A percentile compares a stretch with the other conserved stretches of the same genome.
These are phyloP conservation scores for Eira barbara DNA, from an alignment of 2,113 vertebrate species.

Conservation along the genomic window DNA sequence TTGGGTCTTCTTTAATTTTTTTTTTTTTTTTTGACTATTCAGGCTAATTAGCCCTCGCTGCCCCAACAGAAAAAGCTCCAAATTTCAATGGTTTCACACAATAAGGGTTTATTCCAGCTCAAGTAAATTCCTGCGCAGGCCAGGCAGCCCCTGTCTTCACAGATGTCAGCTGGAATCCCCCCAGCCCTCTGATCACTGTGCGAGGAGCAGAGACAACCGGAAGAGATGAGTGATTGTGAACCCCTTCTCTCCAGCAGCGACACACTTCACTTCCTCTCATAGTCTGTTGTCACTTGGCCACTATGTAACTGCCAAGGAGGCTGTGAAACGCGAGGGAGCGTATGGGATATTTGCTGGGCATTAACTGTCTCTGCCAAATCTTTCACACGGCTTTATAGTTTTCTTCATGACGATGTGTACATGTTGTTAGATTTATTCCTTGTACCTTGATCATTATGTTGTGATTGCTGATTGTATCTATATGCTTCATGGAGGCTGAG, in stretches of 20 bases:
- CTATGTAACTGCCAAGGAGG: not conserved
- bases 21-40: not conserved
- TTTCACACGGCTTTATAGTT: not conserved
- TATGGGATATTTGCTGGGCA: not conserved
- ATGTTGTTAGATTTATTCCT: not conserved
- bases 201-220: not conserved
- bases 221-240: not conserved
- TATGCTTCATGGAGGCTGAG: not conserved
- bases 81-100: not conserved
- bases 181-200: not conserved
- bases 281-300: not conserved
- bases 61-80: not conserved
- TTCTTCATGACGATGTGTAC: not conserved
- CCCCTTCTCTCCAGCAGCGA: not conserved
- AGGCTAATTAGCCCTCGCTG: not conserved
- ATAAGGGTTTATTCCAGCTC: not conserved
- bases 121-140: not conserved
- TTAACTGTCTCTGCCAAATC: not conserved
- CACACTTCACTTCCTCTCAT: not conserved
- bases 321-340: fast-evolving
- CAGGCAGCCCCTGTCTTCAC: not conserved
- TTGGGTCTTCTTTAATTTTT: not conserved
- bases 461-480: not conserved
- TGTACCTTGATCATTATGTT: not conserved
- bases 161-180: not conserved